Conservation (phyloP, 2,888 invertebrate genomes). For the Tetanocera ferruginea region DNA sequence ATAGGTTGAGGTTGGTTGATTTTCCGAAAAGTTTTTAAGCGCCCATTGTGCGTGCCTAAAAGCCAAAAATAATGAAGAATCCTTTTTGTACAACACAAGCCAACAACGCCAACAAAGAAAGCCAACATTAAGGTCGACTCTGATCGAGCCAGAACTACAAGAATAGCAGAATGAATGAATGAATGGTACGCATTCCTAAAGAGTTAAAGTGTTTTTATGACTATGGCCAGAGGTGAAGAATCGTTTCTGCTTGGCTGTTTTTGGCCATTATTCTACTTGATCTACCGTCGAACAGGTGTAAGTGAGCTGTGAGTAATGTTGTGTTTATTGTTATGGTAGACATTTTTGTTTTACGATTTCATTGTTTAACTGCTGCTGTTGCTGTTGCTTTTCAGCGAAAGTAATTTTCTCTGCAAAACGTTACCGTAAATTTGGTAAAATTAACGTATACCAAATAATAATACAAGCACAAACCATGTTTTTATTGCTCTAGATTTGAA, state of each 20-base stretch:
- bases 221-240: not conserved
- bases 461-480: too few relatives aligned
- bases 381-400: not conserved
- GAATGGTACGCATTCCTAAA: not conserved
- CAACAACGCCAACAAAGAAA: not conserved
- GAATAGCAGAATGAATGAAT: not conserved
- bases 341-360: slow-evolving; percentile 25
- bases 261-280: slow-evolving; percentile 24
- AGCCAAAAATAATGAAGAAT: slow-evolving; percentile 16
- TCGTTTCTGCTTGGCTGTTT: not conserved
- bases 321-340: slow-evolving; percentile 32
- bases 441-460: too few relatives aligned
- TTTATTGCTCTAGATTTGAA: too few relatives aligned
- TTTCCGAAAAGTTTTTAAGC: not conserved
- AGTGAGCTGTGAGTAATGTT: slow-evolving; percentile 31
- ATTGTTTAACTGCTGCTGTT: not conserved
- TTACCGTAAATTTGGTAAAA: too few relatives aligned
- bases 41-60: slow-evolving; percentile 2
- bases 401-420: not conserved
- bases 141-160: not conserved
- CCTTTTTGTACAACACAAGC: not conserved
- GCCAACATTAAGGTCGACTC: not conserved
- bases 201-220: slow-evolving; percentile 29
- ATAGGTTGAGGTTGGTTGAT: slow-evolving; percentile 5
- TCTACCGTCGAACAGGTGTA: slow-evolving; percentile 34